phyloP scores from a whole-genome alignment of 1,140 invertebrate species.

The Drosophila mauritiana region DNA sequence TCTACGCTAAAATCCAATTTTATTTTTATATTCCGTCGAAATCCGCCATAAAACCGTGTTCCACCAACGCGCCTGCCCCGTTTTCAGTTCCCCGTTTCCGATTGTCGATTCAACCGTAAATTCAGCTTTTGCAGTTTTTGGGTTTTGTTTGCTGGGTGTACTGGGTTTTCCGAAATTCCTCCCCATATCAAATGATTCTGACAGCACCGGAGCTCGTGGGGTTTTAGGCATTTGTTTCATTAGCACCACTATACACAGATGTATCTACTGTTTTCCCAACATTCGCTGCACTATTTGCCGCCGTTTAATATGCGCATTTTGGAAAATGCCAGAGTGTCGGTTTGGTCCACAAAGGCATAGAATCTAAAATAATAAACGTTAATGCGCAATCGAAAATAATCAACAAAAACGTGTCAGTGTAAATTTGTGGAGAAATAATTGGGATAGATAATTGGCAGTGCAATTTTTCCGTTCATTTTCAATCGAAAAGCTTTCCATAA shows the following conservation, averaged over 20 bases:
- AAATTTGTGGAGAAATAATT: not conserved
- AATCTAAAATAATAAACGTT: conserved; percentile 10
- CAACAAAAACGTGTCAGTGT: conserved; percentile 6
- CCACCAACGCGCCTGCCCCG: conserved; percentile 1
- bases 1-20: conserved; percentile 81
- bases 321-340: conserved; percentile 11
- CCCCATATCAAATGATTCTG: conserved; percentile 25
- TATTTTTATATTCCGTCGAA: conserved; percentile 76
- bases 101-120: conserved; percentile 70
- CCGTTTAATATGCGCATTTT: conserved; percentile 42
- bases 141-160: conserved; percentile 32
- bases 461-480: not conserved
- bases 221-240: conserved; percentile 56
- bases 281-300: conserved; percentile 55
- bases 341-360: not conserved
- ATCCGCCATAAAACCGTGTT: conserved; percentile 71
- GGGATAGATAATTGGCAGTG: not conserved
- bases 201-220: conserved; percentile 9
- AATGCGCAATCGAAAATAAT: conserved; percentile 9
- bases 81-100: conserved; percentile 23
- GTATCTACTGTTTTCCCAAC: conserved; percentile 42
- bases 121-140: conserved; percentile 68
- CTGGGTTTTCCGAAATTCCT: not conserved
- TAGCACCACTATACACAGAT: conserved; percentile 46
- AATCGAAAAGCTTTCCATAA: too few relatives aligned